These are phyloP conservation scores for Papilio polytes DNA, from an alignment of 1,140 invertebrate species.

Conservation along the genomic window DNA sequence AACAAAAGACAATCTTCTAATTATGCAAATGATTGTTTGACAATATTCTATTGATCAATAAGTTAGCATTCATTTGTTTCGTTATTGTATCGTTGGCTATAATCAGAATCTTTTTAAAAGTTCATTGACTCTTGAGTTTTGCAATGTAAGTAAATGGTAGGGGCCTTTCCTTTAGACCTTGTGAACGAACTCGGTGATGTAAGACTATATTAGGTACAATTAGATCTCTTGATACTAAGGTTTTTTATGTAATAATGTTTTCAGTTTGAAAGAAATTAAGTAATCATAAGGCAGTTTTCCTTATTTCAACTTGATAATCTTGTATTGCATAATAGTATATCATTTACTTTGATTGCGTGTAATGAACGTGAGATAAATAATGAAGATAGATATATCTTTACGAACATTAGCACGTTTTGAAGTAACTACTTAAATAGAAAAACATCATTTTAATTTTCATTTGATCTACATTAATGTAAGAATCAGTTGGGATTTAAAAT, in stretches of 20 bases:
- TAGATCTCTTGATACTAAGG: not conserved
- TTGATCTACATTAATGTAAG: conserved; percentile 31
- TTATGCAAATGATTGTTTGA: conserved; percentile 14
- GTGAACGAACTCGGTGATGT: not conserved
- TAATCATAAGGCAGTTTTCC: not conserved
- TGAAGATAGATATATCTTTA: conserved; percentile 21
- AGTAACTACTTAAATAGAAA: conserved; percentile 1
- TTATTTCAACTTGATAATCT: not conserved
- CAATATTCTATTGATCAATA: not conserved
- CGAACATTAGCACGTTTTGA: conserved; percentile 23
- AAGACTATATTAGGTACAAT: not conserved
- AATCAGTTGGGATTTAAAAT: conserved; percentile 45
- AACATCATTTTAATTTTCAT: not conserved
- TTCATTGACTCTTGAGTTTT: not conserved
- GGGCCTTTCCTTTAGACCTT: not conserved
- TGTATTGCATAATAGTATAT: conserved; percentile 7
- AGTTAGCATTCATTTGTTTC: not conserved
- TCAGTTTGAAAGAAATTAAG: not conserved
- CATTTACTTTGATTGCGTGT: not conserved
- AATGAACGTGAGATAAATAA: conserved; percentile 27
- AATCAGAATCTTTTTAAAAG: not conserved
- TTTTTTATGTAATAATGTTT: no score
- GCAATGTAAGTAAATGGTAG: not conserved
- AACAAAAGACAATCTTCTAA: conserved; percentile 17
- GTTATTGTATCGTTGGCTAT: not conserved